Evolutionary conservation across 2,797 vertebrate genomes (phyloP).

Genomic region (Labeo calbasu): DNA sequence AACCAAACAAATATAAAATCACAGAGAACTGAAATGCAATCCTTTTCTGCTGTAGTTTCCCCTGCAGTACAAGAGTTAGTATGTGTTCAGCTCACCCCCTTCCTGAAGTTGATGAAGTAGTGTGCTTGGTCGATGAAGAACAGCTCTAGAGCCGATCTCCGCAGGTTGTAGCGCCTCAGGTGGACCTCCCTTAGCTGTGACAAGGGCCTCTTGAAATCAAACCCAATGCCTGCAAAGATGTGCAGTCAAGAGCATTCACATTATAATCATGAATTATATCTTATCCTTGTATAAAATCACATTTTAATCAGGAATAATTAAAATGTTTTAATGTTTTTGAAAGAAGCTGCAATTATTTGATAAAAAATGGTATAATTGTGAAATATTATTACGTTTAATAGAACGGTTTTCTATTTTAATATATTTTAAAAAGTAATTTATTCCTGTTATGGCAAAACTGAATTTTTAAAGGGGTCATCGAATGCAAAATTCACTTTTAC

Average conservation of each 20-base stretch:
- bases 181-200: constrained; percentile 94
- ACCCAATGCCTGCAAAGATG: constrained; percentile 85
- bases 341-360: neutral
- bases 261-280: neutral
- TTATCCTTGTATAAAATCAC: too few species aligned
- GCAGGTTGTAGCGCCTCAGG: constrained; percentile 94
- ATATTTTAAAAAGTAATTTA: neutral
- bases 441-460: too few species aligned
- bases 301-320: too few species aligned
- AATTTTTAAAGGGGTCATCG: neutral
- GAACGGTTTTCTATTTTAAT: neutral
- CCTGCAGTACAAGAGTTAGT: neutral
- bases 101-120: constrained; percentile 97
- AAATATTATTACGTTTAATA: neutral
- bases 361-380: neutral
- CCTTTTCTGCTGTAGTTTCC: neutral
- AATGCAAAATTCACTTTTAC: too few species aligned
- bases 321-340: neutral
- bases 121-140: constrained; percentile 98
- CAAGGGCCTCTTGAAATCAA: constrained; percentile 93
- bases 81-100: constrained; percentile 75
- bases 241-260: neutral
- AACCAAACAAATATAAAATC: neutral
- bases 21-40: neutral
- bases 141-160: constrained; percentile 92